Conservation (phyloP, 2,113 vertebrate genomes). For the Meleagris gallopavo region DNA sequence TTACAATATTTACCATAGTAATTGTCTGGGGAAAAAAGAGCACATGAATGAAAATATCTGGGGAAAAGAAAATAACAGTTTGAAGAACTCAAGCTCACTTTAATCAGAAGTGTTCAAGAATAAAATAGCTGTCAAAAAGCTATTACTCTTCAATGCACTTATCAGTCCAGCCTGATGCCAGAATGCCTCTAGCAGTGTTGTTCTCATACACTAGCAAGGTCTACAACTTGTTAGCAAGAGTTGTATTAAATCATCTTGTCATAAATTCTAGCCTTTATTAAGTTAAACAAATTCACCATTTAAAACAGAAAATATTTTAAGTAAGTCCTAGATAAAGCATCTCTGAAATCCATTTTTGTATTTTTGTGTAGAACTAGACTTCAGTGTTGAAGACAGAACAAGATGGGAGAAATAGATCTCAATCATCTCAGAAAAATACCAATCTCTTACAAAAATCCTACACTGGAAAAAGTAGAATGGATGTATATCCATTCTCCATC, state of each 20-base stretch:
- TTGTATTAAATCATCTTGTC: conserved; percentile 59
- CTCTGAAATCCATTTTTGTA: neutral
- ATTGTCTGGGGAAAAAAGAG: neutral
- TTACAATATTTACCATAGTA: neutral
- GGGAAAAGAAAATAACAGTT: neutral
- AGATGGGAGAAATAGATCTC: neutral
- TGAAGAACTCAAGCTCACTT: neutral
- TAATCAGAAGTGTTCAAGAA: conserved; percentile 10
- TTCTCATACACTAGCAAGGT: conserved; percentile 41
- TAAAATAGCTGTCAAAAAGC: conserved; percentile 7
- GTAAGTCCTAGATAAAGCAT: neutral
- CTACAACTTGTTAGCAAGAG: conserved; percentile 65
- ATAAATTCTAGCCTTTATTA: conserved; percentile 37
- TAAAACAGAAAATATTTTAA: neutral
- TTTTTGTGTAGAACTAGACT: neutral
- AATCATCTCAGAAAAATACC: neutral
- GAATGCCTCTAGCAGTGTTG: conserved; percentile 26
- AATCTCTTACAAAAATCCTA: neutral
- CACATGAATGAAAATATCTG: neutral
- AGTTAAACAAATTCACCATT: conserved; percentile 35
- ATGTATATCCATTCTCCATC: neutral
- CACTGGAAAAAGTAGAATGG: neutral
- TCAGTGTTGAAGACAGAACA: neutral
- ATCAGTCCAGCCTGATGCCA: conserved; percentile 27
- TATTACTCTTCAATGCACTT: neutral